A percentile compares a stretch with the other conserved stretches of the same genome.
phyloP scores from a whole-genome alignment of 2,113 vertebrate species.

The Mus musculus region GRCm39 chr2:44344001-44344500 shows the following conservation, averaged over 20 bases:
- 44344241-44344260: background rate
- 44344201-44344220: background rate
- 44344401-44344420: conserved; percentile 2
- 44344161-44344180: background rate
- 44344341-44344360: conserved; percentile 11
- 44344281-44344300: background rate
- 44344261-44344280: background rate
- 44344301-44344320: background rate
- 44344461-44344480: conserved; percentile 27
- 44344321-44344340: background rate
- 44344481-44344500: background rate
- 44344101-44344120: background rate
- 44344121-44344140: background rate
- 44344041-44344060: background rate
- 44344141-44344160: background rate
- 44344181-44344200: background rate
- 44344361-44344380: background rate
- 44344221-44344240: background rate
- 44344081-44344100: background rate
- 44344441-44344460: background rate
- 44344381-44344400: background rate
- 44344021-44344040: background rate
- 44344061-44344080: background rate
- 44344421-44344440: background rate
- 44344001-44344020: background rate